Conservation (phyloP, 2,888 invertebrate genomes). For the Drosophila cognata region DNA sequence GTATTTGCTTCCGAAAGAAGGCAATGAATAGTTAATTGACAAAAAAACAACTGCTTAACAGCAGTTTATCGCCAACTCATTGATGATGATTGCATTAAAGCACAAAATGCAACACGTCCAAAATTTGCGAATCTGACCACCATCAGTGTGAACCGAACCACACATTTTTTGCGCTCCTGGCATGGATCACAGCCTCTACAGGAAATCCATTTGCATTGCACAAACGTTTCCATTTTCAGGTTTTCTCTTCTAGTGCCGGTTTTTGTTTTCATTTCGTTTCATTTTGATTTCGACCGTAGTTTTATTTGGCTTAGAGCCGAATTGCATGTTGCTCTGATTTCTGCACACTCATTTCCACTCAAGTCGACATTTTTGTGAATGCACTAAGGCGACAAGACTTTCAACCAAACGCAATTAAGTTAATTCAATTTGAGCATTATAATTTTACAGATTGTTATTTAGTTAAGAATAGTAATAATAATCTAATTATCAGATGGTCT, state of each 20-base stretch:
- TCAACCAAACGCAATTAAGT: slow-evolving; percentile 17
- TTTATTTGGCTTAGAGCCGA: slow-evolving; percentile 66
- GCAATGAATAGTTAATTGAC: slow-evolving; percentile 68
- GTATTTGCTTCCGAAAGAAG: slow-evolving; percentile 57
- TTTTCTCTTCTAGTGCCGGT: slow-evolving; percentile 9
- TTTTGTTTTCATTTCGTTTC: slow-evolving; percentile 42
- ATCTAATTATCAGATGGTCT: background rate
- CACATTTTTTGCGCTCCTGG: slow-evolving; percentile 19
- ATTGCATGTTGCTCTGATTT: slow-evolving; percentile 12
- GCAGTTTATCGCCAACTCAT: slow-evolving; percentile 35
- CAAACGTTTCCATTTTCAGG: slow-evolving; percentile 41
- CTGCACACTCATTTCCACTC: slow-evolving; percentile 13
- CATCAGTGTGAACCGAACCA: slow-evolving; percentile 22
- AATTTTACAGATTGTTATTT: background rate
- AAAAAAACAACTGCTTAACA: slow-evolving; percentile 27
- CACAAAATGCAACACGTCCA: slow-evolving; percentile 18
- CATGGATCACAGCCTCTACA: slow-evolving; percentile 5
- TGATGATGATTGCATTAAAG: slow-evolving; percentile 58
- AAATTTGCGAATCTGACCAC: slow-evolving; percentile 1
- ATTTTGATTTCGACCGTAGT: slow-evolving; percentile 66
- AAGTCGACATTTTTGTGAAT: slow-evolving; percentile 6
- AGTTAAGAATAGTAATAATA: background rate
- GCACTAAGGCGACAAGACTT: background rate
- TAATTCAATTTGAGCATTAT: background rate
- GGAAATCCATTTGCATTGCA: slow-evolving; percentile 41